A percentile compares a stretch with the other conserved stretches of the same genome.
These are phyloP conservation scores for Dissostichus mawsoni DNA, from an alignment of 2,113 vertebrate species.

Conservation along the genomic window DNA sequence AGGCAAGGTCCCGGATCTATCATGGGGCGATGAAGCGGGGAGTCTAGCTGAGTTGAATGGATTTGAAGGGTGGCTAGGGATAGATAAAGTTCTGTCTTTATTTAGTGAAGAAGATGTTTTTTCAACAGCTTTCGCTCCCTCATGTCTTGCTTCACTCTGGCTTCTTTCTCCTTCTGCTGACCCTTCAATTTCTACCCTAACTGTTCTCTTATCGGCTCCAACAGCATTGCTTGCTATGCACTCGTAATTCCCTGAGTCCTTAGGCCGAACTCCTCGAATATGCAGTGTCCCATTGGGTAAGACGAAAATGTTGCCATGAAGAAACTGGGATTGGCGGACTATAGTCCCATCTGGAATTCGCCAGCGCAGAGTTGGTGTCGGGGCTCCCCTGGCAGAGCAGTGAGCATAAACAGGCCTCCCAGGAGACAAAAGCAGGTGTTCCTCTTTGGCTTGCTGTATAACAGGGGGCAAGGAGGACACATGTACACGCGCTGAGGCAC, in stretches of 20 bases:
- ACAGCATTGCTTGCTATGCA: constrained; percentile 91
- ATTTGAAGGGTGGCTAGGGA: constrained; percentile 32
- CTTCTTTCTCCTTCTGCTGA: constrained; percentile 40
- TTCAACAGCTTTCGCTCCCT: constrained; percentile 28
- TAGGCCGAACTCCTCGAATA: constrained; percentile 83
- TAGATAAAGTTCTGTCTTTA: constrained; percentile 38
- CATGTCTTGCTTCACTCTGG: constrained; percentile 16
- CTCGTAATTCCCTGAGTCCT: constrained; percentile 89
- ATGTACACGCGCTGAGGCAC: constrained; percentile 90
- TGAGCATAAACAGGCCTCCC: constrained; percentile 87
- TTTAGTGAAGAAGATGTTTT: constrained; percentile 20
- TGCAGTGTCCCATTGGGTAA: constrained; percentile 95
- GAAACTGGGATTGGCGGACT: constrained; percentile 91
- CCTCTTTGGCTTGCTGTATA: constrained; percentile 87
- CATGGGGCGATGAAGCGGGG: constrained; percentile 23
- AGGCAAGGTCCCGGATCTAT: constrained; percentile 38
- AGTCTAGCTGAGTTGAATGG: constrained; percentile 38
- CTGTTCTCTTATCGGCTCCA: constrained; percentile 85
- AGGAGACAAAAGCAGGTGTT: constrained; percentile 84
- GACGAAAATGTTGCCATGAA: constrained; percentile 92
- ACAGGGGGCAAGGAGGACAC: constrained; percentile 90
- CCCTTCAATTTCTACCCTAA: constrained; percentile 82
- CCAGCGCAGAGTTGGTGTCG: constrained; percentile 89
- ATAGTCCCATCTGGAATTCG: constrained; percentile 86
- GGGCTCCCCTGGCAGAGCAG: constrained; percentile 90